phyloP scores from a whole-genome alignment of 2,797 vertebrate genomes.

The Neosilurus mollespiculum region DNA sequence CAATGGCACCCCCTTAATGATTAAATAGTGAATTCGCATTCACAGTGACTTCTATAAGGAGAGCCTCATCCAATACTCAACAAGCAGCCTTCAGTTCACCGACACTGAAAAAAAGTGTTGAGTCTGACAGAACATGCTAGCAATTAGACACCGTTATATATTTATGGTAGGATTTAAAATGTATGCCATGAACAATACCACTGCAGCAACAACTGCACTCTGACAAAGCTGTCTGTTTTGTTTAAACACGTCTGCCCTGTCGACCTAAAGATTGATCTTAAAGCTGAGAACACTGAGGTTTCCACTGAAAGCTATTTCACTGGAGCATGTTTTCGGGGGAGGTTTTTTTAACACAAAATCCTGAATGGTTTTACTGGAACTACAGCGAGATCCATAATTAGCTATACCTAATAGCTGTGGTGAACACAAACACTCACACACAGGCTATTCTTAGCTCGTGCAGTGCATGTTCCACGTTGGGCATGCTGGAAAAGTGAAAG shows the following conservation, averaged over 20 bases:
- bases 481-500: conserved; percentile 24
- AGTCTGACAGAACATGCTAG: conserved; percentile 31
- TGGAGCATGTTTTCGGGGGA: background rate
- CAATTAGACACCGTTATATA: conserved; percentile 27
- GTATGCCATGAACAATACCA: background rate
- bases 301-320: background rate
- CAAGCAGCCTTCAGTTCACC: conserved; percentile 16
- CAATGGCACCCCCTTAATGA: background rate
- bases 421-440: background rate
- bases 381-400: conserved; percentile 7
- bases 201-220: background rate
- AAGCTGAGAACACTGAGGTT: background rate
- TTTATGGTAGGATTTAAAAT: conserved; percentile 20
- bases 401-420: background rate
- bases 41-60: conserved; percentile 2
- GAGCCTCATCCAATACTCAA: conserved; percentile 7
- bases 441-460: conserved; percentile 8
- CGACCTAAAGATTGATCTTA: background rate
- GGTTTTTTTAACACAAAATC: background rate
- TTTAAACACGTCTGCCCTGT: background rate
- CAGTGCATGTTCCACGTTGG: background rate
- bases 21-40: conserved; percentile 23
- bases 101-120: conserved; percentile 16
- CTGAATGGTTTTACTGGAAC: background rate
- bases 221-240: background rate